phyloP scores from a whole-genome alignment of 2,113 vertebrate genomes.

The Propithecus coquereli region DNA sequence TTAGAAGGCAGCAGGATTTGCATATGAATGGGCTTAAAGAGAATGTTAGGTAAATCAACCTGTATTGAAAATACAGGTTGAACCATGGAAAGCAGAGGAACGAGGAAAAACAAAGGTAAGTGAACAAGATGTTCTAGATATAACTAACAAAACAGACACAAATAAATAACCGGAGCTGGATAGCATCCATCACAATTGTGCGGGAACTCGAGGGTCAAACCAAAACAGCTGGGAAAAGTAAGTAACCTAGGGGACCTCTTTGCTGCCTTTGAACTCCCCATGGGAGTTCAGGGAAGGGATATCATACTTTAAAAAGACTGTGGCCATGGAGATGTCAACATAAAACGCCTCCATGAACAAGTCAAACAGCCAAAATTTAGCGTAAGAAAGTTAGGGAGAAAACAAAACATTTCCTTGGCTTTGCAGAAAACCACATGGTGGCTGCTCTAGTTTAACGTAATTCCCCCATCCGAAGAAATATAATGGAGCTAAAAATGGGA shows the following conservation, averaged over 20 bases:
- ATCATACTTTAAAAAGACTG: background rate
- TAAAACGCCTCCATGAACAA: conserved; percentile 26
- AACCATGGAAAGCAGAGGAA: background rate
- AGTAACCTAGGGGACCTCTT: background rate
- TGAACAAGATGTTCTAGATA: background rate
- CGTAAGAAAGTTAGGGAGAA: background rate
- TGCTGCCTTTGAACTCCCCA: background rate
- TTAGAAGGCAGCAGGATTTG: background rate
- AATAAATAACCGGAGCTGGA: background rate
- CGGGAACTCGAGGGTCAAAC: background rate
- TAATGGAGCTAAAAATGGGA: background rate
- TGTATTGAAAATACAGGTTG: background rate
- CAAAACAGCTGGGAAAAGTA: background rate
- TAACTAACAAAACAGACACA: background rate
- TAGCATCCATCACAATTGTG: background rate
- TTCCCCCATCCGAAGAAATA: background rate
- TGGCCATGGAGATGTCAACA: background rate
- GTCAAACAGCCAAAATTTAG: background rate
- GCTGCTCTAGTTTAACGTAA: background rate
- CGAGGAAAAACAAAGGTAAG: background rate
- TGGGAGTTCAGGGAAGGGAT: background rate
- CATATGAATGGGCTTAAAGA: background rate
- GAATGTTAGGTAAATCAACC: background rate
- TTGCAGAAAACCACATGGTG: background rate
- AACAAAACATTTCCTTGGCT: background rate